Evolutionary conservation across 2,113 vertebrate genomes (phyloP).

Genomic region (Megalops atlanticus): DNA sequence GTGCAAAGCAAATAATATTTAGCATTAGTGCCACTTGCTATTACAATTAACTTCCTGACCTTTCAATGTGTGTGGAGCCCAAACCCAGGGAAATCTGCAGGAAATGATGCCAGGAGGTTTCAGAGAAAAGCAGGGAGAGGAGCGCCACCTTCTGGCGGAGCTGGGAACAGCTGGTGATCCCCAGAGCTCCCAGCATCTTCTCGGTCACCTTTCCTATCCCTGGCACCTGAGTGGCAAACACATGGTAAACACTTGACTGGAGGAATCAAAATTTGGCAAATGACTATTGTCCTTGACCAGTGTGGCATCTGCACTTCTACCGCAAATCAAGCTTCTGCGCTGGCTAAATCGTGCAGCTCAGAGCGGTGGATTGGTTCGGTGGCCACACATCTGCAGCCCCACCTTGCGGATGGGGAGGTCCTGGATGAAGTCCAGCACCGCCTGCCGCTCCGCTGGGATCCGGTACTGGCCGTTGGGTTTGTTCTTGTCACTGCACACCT

Average conservation of each 20-base stretch:
- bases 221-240: slow-evolving; percentile 75
- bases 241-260: too few species aligned
- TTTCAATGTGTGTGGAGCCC: slow-evolving; percentile 82
- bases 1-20: neutral
- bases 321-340: neutral
- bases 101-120: slow-evolving; percentile 86
- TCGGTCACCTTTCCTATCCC: slow-evolving; percentile 98
- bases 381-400: slow-evolving; percentile 20
- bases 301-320: neutral
- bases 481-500: slow-evolving; percentile 96
- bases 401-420: slow-evolving; percentile 94
- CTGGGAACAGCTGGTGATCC: slow-evolving; percentile 82
- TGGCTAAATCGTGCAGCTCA: too few species aligned
- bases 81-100: slow-evolving; percentile 87
- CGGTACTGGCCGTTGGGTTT: slow-evolving; percentile 93
- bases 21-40: neutral
- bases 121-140: slow-evolving; percentile 89
- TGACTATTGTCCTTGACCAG: too few species aligned
- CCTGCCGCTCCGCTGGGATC: slow-evolving; percentile 74
- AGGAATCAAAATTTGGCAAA: too few species aligned
- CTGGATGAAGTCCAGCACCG: slow-evolving; percentile 87
- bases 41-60: slow-evolving; percentile 63
- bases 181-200: slow-evolving; percentile 89
- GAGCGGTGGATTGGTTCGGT: neutral
- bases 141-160: slow-evolving; percentile 87